Percentiles rank a stretch among this genome's conserved stretches.
phyloP scores from a whole-genome alignment of 1,140 invertebrate species.

The Achatina immaculata region DNA sequence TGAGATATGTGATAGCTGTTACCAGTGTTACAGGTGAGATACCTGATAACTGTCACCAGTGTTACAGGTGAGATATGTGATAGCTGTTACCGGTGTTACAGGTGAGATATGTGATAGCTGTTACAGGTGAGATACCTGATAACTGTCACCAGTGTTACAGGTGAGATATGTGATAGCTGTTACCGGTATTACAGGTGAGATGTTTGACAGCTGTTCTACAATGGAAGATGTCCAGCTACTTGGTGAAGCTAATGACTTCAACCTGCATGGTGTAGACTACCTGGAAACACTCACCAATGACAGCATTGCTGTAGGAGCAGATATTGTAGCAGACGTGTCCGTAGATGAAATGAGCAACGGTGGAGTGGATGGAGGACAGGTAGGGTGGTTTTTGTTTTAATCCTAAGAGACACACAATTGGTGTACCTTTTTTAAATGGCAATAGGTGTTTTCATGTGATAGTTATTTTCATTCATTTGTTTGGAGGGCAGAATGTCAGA shows the following conservation, averaged over 20 bases:
- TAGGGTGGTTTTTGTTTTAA: neutral
- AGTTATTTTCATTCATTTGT: no score
- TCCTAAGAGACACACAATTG: neutral
- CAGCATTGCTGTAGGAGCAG: slow-evolving; percentile 33
- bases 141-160: no score
- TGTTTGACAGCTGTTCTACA: slow-evolving; percentile 14
- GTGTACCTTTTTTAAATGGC: neutral
- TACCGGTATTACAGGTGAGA: slow-evolving; percentile 19
- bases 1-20: no score
- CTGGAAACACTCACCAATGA: slow-evolving; percentile 35
- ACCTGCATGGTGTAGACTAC: slow-evolving; percentile 30
- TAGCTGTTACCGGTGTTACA: no score
- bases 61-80: no score
- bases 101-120: no score
- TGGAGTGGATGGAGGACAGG: neutral
- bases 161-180: no score
- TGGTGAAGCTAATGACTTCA: slow-evolving; percentile 1
- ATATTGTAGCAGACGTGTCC: slow-evolving; percentile 28
- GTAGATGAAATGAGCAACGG: slow-evolving; percentile 10
- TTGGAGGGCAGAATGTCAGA: no score
- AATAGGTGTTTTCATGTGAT: no score
- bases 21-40: no score
- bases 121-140: no score
- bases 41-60: no score
- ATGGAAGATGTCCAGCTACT: slow-evolving; percentile 32